Conservation (phyloP, 2,888 invertebrate genomes). For the Tanytarsus gracilentus region DNA sequence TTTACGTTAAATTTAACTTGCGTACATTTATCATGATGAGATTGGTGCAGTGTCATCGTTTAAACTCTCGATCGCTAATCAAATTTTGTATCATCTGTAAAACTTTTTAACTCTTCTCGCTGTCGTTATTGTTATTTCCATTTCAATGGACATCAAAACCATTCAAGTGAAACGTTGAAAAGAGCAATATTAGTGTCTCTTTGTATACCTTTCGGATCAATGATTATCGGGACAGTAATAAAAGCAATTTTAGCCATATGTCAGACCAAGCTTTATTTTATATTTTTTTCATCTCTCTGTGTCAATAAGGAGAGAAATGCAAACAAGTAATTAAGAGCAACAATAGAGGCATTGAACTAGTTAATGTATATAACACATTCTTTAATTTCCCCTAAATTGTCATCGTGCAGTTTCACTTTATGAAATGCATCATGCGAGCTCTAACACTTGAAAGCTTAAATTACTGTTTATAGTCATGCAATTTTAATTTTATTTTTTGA, state of each 20-base stretch:
- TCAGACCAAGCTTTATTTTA: neutral
- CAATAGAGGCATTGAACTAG: conserved; percentile 9
- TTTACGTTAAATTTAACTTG: too few species aligned
- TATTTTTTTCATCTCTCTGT: neutral
- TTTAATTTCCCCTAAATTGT: too few species aligned
- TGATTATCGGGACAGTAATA: neutral
- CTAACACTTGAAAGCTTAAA: neutral
- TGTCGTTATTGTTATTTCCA: neutral
- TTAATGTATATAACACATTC: neutral
- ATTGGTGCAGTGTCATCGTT: too few species aligned
- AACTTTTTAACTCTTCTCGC: too few species aligned
- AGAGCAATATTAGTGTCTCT: neutral
- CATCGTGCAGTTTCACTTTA: neutral
- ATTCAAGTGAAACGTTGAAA: conserved; percentile 1
- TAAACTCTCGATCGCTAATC: too few species aligned
- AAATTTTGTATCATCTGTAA: too few species aligned
- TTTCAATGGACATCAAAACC: neutral
- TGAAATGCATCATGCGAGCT: neutral
- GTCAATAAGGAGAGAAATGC: neutral
- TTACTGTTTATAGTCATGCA: neutral
- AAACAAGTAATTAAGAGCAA: conserved; percentile 22
- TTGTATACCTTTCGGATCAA: conserved; percentile 7
- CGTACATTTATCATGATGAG: too few species aligned
- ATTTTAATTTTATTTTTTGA: too few species aligned
- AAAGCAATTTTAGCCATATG: conserved; percentile 5